A percentile compares a stretch with the other conserved stretches of the same genome.
phyloP scores from a whole-genome alignment of 1,140 invertebrate genomes.

The Oncopeltus fasciatus region DNA sequence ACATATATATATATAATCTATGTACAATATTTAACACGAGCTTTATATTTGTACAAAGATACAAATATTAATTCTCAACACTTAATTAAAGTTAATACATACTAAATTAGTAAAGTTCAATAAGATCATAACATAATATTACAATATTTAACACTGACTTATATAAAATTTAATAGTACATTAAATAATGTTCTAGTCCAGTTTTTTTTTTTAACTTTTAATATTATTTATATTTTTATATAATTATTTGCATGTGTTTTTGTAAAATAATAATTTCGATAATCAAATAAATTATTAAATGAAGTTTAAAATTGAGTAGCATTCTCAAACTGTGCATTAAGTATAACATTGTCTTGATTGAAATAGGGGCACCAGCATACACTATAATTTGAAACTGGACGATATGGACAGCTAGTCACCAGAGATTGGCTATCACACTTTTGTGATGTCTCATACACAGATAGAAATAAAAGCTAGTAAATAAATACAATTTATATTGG shows the following conservation, averaged over 20 bases:
- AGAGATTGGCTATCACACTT: neutral
- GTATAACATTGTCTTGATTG: too few relatives aligned
- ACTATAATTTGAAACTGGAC: too few relatives aligned
- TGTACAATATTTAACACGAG: slow-evolving; percentile 3
- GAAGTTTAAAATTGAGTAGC: too few relatives aligned
- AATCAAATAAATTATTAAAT: too few relatives aligned
- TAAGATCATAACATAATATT: slow-evolving; percentile 14
- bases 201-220: neutral
- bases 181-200: neutral
- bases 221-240: too few relatives aligned
- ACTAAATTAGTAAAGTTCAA: slow-evolving; percentile 14
- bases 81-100: slow-evolving; percentile 14
- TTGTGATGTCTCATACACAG: slow-evolving; percentile 10
- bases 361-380: too few relatives aligned
- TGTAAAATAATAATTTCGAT: too few relatives aligned
- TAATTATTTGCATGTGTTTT: too few relatives aligned
- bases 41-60: neutral
- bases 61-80: slow-evolving; percentile 3
- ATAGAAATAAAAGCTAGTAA: neutral
- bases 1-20: slow-evolving; percentile 7
- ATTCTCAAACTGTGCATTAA: too few relatives aligned
- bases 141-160: slow-evolving; percentile 14
- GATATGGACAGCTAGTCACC: neutral
- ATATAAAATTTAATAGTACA: slow-evolving; percentile 7
- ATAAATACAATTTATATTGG: slow-evolving; percentile 8